phyloP scores from a whole-genome alignment of 2,888 invertebrate genomes.

The Stenoptilia bipunctidactyla region DNA sequence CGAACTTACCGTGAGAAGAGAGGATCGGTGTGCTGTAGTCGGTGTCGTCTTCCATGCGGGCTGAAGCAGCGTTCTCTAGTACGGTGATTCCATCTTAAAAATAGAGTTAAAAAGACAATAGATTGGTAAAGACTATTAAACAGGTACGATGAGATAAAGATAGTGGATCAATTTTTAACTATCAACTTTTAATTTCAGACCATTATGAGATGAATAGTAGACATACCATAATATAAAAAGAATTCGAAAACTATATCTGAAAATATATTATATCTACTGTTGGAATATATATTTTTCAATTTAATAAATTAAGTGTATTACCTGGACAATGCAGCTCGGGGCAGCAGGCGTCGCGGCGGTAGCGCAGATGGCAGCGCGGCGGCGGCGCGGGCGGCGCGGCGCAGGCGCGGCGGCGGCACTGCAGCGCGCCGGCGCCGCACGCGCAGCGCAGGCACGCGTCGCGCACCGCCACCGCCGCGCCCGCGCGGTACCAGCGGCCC shows the following conservation, averaged over 20 bases:
- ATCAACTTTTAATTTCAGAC: too few relatives aligned
- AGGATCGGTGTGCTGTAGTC: conserved; percentile 17
- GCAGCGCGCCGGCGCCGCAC: conserved; percentile 78
- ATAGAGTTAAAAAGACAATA: too few relatives aligned
- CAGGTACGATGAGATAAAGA: too few relatives aligned
- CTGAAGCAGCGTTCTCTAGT: conserved; percentile 32
- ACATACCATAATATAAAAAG: too few relatives aligned
- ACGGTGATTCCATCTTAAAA: conserved; percentile 39
- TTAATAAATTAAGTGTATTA: too few relatives aligned
- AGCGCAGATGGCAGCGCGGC: conserved; percentile 78
- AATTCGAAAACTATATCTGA: too few relatives aligned
- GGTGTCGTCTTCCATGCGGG: conserved; percentile 27
- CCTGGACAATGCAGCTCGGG: conserved; percentile 83
- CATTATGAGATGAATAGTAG: too few relatives aligned
- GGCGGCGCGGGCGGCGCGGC: conserved; percentile 82
- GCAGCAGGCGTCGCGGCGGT: conserved; percentile 80
- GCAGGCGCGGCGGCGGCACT: conserved; percentile 84
- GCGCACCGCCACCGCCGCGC: conserved; percentile 74
- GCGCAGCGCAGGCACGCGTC: conserved; percentile 85
- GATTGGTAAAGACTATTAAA: too few relatives aligned
- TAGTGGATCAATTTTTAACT: too few relatives aligned
- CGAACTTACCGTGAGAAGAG: conserved; percentile 5
- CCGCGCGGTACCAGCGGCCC: conserved; percentile 76
- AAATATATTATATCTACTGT: too few relatives aligned
- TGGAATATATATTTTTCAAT: too few relatives aligned